These are phyloP conservation scores for Monoplex corrugatus DNA, from an alignment of 2,888 invertebrate genomes.

Conservation along the genomic window DNA sequence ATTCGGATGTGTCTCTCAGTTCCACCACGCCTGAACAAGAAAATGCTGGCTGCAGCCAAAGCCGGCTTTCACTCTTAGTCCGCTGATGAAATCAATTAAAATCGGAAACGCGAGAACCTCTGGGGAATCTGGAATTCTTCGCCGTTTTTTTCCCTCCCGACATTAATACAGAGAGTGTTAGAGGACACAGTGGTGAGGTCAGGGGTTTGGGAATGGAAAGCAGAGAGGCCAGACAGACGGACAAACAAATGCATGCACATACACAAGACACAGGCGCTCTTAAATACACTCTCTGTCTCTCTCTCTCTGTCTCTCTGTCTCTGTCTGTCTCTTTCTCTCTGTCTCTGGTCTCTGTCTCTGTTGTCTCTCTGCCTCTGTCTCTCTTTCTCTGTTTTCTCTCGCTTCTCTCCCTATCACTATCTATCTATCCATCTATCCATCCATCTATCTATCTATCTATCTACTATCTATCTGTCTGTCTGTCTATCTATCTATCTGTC, in stretches of 20 bases:
- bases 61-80: neutral
- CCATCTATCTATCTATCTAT: too few species aligned
- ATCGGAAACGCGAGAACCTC: conserved; percentile 46
- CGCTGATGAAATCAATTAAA: conserved; percentile 47
- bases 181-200: neutral
- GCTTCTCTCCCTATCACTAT: neutral
- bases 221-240: too few species aligned
- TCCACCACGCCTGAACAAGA: too few species aligned
- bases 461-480: too few species aligned
- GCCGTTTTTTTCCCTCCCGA: neutral
- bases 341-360: neutral
- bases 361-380: too few species aligned
- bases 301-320: neutral
- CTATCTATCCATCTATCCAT: neutral
- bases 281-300: too few species aligned
- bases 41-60: neutral
- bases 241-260: neutral
- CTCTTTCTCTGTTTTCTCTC: too few species aligned
- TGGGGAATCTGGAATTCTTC: neutral
- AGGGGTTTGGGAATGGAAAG: too few species aligned
- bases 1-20: too few species aligned
- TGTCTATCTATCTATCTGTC: too few species aligned
- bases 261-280: neutral
- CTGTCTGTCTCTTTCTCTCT: neutral
- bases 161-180: too few species aligned